Evolutionary conservation across 2,113 vertebrate species (phyloP).

Genomic region (Hyperoodon ampullatus): DNA sequence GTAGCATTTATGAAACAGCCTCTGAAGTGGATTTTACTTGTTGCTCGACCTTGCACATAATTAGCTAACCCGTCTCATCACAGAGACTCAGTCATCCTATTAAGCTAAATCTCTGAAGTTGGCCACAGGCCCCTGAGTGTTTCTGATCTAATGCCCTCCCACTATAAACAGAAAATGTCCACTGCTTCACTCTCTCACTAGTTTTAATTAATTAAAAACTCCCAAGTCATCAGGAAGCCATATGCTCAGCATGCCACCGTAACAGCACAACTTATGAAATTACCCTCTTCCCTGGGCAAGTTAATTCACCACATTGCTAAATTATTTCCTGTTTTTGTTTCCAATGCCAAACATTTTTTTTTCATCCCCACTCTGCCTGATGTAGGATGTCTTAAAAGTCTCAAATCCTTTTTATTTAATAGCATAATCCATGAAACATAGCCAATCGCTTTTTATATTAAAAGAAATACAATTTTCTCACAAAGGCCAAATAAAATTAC

Average conservation of each 20-base stretch:
- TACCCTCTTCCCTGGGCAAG: conserved; percentile 6
- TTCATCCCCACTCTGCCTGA: background rate
- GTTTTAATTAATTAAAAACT: conserved; percentile 57
- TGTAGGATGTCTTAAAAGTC: background rate
- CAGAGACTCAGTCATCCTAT: background rate
- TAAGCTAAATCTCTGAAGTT: background rate
- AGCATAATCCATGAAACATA: background rate
- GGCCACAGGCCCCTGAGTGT: background rate
- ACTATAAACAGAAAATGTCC: background rate
- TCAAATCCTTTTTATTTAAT: background rate
- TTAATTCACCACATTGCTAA: background rate
- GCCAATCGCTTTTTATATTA: background rate
- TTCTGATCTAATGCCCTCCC: background rate
- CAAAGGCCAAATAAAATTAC: background rate
- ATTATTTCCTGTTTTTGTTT: conserved; percentile 44
- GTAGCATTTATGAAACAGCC: background rate
- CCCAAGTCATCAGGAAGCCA: conserved; percentile 1
- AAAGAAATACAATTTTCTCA: conserved; percentile 40
- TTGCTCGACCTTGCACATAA: background rate
- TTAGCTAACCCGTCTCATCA: background rate
- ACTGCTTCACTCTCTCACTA: background rate
- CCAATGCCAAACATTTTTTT: background rate
- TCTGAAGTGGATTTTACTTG: background rate
- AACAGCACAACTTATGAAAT: background rate
- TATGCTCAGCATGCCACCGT: background rate